Conservation (phyloP, 2,113 vertebrate species). For the Rhizomys pruinosus region DNA sequence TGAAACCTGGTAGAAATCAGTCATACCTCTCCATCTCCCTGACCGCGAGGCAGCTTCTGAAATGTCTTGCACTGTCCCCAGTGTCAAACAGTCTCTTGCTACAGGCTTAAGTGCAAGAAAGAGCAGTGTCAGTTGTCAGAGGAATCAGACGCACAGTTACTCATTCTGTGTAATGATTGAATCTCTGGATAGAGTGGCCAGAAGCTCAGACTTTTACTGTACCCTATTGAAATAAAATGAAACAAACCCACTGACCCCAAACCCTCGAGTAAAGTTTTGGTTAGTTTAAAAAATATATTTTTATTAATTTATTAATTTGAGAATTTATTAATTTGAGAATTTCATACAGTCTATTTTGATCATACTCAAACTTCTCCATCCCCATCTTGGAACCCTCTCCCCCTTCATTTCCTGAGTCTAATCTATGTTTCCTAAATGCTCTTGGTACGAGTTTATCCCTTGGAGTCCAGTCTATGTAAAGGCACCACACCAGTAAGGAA, state of each 20-base stretch:
- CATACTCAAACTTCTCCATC: too few species aligned
- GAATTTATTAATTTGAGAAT: too few species aligned
- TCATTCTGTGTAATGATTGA: slow-evolving; percentile 56
- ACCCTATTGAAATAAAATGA: background rate
- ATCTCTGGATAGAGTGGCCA: slow-evolving; percentile 19
- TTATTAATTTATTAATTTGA: too few species aligned
- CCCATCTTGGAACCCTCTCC: too few species aligned
- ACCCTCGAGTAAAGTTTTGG: slow-evolving; percentile 14
- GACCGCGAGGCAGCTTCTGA: slow-evolving; percentile 47
- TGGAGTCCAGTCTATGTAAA: too few species aligned
- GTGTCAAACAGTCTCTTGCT: slow-evolving; percentile 59
- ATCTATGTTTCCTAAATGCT: too few species aligned
- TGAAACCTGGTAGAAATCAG: slow-evolving; percentile 58
- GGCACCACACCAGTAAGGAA: too few species aligned
- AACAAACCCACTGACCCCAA: background rate
- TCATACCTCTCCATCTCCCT: slow-evolving; percentile 4
- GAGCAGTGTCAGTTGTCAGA: slow-evolving; percentile 63
- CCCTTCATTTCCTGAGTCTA: too few species aligned
- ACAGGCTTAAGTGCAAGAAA: slow-evolving; percentile 51
- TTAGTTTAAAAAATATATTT: background rate
- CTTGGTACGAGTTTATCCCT: too few species aligned
- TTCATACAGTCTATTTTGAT: too few species aligned
- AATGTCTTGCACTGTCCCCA: slow-evolving; percentile 30
- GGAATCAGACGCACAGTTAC: slow-evolving; percentile 22
- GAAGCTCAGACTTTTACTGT: slow-evolving; percentile 57